Percentiles rank a stretch among this genome's conserved stretches.
These are phyloP conservation scores for Chouioia cunea DNA, from an alignment of 2,888 invertebrate genomes.

Conservation along the genomic window DNA sequence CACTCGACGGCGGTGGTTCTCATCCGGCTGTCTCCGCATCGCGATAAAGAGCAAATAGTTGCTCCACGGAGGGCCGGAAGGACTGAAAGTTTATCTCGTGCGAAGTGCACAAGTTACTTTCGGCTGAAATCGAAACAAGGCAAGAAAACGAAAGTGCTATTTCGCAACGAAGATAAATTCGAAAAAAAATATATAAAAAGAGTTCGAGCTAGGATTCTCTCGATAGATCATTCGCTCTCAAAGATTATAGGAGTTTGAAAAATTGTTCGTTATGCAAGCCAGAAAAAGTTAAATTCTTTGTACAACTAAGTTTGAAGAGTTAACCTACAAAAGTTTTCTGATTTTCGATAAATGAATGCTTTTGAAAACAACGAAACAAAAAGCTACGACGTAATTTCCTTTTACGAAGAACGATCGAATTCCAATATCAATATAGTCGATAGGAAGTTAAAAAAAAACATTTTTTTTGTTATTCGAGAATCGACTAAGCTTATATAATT, in stretches of 20 bases:
- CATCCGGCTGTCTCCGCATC: slow-evolving; percentile 55
- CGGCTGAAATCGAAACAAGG: neutral
- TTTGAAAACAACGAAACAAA: neutral
- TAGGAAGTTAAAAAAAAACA: no score
- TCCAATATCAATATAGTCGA: no score
- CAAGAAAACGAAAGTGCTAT: neutral
- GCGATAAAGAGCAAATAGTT: slow-evolving; percentile 35
- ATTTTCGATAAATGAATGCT: slow-evolving; percentile 18
- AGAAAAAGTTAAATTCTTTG: slow-evolving; percentile 21
- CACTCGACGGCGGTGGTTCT: slow-evolving; percentile 57
- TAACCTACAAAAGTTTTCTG: slow-evolving; percentile 18
- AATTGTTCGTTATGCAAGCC: slow-evolving; percentile 15
- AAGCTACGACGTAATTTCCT: no score
- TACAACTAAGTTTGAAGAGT: slow-evolving; percentile 22
- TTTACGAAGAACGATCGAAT: no score
- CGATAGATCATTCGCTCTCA: slow-evolving; percentile 17
- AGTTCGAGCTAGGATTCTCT: neutral
- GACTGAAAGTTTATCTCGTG: slow-evolving; percentile 39
- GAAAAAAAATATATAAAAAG: neutral
- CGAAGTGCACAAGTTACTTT: slow-evolving; percentile 28
- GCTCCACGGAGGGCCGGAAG: slow-evolving; percentile 37
- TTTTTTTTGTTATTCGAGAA: no score
- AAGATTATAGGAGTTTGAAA: slow-evolving; percentile 28
- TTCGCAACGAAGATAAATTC: slow-evolving; percentile 7
- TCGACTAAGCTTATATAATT: no score